phyloP scores from a whole-genome alignment of 2,888 invertebrate genomes.

The Lysandra bellargus region DNA sequence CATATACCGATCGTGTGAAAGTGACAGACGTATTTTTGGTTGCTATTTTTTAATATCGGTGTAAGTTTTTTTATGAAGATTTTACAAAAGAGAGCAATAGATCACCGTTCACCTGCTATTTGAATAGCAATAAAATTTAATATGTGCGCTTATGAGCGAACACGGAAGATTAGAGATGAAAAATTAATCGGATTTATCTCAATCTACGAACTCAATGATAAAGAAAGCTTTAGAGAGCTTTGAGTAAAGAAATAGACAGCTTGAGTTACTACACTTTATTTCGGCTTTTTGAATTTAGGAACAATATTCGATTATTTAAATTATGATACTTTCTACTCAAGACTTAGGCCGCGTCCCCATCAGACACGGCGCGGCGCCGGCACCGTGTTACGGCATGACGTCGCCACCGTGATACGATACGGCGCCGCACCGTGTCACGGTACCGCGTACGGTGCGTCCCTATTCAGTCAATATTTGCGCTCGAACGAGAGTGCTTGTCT shows the following conservation, averaged over 20 bases:
- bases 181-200: constrained; percentile 22
- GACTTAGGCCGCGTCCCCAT: no score
- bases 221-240: constrained; percentile 2
- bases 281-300: neutral
- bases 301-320: neutral
- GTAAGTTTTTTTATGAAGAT: constrained; percentile 16
- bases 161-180: constrained; percentile 13
- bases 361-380: no score
- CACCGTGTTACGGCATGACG: no score
- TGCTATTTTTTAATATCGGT: constrained; percentile 24
- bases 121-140: constrained; percentile 21
- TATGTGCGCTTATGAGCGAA: constrained; percentile 23
- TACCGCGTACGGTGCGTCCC: no score
- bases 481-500: no score
- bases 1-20: constrained; percentile 45
- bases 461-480: no score
- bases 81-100: constrained; percentile 27
- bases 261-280: neutral
- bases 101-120: constrained; percentile 24
- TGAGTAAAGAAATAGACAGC: neutral
- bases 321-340: no score
- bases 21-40: constrained; percentile 48
- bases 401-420: no score
- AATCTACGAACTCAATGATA: constrained; percentile 8
- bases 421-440: no score